phyloP scores from a whole-genome alignment of 2,113 vertebrate species.

The Coptodon rendalli region DNA sequence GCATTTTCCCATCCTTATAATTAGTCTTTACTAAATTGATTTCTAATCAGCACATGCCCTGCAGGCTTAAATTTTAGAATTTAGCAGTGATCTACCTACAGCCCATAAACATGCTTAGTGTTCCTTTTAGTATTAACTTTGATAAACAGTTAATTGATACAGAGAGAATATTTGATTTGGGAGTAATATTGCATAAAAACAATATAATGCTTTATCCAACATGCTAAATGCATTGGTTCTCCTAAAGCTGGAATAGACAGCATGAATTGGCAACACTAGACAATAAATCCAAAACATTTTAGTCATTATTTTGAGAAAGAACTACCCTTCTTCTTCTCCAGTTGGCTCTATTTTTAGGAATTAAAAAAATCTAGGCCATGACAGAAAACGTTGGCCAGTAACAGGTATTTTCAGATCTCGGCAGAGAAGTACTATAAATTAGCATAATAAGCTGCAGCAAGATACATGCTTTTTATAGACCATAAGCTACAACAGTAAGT shows the following conservation, averaged over 20 bases:
- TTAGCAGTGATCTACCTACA: not conserved
- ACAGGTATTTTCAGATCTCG: not conserved
- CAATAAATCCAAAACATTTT: not conserved
- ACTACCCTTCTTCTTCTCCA: not conserved
- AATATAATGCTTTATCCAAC: fast-evolving
- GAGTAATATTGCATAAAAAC: not conserved
- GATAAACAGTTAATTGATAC: not conserved
- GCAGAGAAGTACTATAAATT: not conserved
- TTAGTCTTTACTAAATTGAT: not conserved
- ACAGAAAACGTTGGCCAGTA: not conserved
- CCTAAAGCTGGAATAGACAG: not conserved
- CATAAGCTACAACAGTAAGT: not conserved
- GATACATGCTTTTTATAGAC: not conserved
- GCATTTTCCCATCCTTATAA: not conserved
- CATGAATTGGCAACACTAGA: not conserved
- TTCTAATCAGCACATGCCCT: not conserved
- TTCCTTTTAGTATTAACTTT: not conserved
- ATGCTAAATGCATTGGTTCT: not conserved
- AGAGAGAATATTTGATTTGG: not conserved
- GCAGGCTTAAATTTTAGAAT: not conserved
- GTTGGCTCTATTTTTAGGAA: not conserved
- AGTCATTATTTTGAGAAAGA: not conserved
- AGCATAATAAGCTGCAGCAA: not conserved
- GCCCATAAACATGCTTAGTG: not conserved
- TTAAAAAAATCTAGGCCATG: not conserved